A percentile compares a stretch with the other conserved stretches of the same genome.
Evolutionary conservation across 2,888 invertebrate genomes (phyloP).

Genomic region (Gymnocheta viridis): DNA sequence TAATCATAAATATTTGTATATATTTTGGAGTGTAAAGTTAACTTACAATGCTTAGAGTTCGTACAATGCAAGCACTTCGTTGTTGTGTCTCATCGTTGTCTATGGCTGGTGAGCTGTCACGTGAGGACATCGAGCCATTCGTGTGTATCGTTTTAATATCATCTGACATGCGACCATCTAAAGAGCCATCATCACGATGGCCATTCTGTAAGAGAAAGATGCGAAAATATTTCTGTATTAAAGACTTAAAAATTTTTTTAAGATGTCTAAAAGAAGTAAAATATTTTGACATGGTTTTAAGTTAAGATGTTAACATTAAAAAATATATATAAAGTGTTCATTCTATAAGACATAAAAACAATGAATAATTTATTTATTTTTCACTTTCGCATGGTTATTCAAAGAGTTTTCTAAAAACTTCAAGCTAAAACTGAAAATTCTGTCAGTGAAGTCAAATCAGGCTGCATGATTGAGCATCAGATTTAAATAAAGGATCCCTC

Average conservation of each 20-base stretch:
- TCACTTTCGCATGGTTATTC: too few relatives aligned
- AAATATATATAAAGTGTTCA: too few relatives aligned
- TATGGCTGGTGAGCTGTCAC: conserved; percentile 80
- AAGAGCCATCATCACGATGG: conserved; percentile 78
- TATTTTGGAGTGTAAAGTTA: not conserved
- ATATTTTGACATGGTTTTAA: not conserved
- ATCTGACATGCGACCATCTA: conserved; percentile 79
- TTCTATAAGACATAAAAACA: too few relatives aligned
- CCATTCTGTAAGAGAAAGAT: conserved; percentile 73
- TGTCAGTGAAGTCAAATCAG: too few relatives aligned
- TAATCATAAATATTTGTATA: not conserved
- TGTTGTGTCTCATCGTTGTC: conserved; percentile 75
- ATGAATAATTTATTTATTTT: too few relatives aligned
- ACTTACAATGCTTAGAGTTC: conserved; percentile 82
- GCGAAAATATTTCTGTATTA: not conserved
- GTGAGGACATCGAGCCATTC: conserved; percentile 80
- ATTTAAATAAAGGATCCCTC: too few relatives aligned
- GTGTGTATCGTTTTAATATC: conserved; percentile 77
- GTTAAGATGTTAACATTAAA: too few relatives aligned
- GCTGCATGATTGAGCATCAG: too few relatives aligned
- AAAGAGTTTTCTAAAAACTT: too few relatives aligned
- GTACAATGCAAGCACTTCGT: conserved; percentile 79
- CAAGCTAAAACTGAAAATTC: too few relatives aligned
- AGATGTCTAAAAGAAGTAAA: not conserved
- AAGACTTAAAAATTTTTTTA: not conserved